phyloP scores from a whole-genome alignment of 1,140 invertebrate genomes.

The Dreissena polymorpha region DNA sequence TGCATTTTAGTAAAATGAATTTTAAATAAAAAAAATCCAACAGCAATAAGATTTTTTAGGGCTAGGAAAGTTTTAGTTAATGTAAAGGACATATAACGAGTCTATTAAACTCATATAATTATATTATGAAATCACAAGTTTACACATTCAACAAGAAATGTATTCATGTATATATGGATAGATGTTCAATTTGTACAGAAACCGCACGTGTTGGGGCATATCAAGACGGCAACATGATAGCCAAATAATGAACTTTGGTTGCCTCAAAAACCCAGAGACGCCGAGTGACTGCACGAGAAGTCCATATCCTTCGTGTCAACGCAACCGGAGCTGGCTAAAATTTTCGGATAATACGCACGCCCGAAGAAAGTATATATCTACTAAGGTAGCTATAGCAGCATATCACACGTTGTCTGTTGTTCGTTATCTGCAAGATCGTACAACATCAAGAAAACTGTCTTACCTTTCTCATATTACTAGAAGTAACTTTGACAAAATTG shows the following conservation, averaged over 20 bases:
- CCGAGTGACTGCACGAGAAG: constrained; percentile 22
- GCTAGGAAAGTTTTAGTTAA: too few relatives aligned
- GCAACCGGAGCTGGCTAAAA: neutral
- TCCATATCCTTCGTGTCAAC: neutral
- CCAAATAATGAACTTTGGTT: neutral
- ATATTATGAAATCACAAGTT: too few relatives aligned
- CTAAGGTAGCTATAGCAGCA: neutral
- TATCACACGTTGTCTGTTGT: neutral
- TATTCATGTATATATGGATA: too few relatives aligned
- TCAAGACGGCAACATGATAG: neutral
- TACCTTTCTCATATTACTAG: neutral
- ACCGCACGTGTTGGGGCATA: constrained; percentile 31
- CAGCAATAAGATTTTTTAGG: too few relatives aligned
- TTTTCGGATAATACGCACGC: neutral
- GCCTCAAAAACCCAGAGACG: constrained; percentile 12
- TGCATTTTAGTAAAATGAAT: too few relatives aligned
- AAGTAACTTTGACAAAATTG: neutral
- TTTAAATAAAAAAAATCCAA: too few relatives aligned
- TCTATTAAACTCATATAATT: too few relatives aligned
- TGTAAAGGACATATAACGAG: too few relatives aligned
- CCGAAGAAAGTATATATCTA: neutral
- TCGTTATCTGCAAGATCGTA: neutral
- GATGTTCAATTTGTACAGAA: constrained; percentile 1
- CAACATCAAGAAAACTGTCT: neutral
- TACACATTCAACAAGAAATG: too few relatives aligned